Conservation (phyloP, 2,797 vertebrate species). For the Agapornis canus region DNA sequence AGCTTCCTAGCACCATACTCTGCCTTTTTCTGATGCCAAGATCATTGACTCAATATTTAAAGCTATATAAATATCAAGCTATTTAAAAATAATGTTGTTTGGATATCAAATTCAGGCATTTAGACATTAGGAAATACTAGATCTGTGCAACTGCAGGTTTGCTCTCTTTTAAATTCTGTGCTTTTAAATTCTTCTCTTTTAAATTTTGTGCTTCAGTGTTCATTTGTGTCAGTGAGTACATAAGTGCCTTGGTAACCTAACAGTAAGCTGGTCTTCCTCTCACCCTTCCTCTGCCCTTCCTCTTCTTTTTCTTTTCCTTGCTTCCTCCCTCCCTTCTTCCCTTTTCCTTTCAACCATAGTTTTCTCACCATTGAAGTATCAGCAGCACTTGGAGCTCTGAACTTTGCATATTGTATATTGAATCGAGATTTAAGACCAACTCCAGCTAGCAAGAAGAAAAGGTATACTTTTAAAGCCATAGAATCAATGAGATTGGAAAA, state of each 20-base stretch:
- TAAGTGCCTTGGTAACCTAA: not conserved
- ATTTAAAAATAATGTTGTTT: not conserved
- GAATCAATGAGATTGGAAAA: not conserved
- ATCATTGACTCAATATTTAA: not conserved
- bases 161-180: not conserved
- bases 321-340: not conserved
- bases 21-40: not conserved
- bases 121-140: not conserved
- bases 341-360: not conserved
- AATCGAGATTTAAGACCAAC: not conserved
- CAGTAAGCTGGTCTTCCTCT: not conserved
- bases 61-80: not conserved
- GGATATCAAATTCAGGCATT: not conserved
- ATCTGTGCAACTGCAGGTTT: not conserved
- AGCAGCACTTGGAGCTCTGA: not conserved
- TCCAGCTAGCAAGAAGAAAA: not conserved
- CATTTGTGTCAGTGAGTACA: not conserved
- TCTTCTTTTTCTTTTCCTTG: not conserved
- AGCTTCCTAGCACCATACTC: not conserved
- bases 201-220: not conserved
- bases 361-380: not conserved
- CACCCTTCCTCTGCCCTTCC: not conserved
- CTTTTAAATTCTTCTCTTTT: no score
- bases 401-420: not conserved
- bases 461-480: rapidly evolving